Percentiles rank a stretch among this genome's conserved stretches.
These are phyloP conservation scores for Pedionomus torquatus DNA, from an alignment of 2,113 vertebrate genomes.

Conservation along the genomic window DNA sequence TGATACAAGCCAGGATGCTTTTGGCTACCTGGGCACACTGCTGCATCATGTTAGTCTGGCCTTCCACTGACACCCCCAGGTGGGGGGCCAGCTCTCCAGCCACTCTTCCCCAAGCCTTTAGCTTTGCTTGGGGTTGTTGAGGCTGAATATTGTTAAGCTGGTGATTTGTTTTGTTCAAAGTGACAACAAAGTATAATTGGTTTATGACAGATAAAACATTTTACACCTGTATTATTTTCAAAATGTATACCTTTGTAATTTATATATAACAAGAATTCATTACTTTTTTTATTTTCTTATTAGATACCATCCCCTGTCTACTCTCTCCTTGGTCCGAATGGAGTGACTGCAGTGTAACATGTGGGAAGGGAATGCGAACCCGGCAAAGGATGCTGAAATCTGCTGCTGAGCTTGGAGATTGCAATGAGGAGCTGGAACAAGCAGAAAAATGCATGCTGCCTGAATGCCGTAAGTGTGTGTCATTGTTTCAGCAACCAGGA, in stretches of 20 bases:
- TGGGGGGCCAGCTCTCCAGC: too few species aligned
- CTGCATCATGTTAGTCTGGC: too few species aligned
- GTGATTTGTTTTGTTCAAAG: not conserved
- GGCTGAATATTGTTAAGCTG: not conserved
- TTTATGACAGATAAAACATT: not conserved
- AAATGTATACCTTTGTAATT: not conserved
- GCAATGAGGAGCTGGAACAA: constrained; percentile 95
- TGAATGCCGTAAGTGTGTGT: constrained; percentile 94
- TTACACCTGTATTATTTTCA: not conserved
- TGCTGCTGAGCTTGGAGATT: constrained; percentile 94
- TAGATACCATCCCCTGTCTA: constrained; percentile 96
- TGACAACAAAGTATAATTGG: not conserved
- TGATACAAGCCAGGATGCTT: too few species aligned
- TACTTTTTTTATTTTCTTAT: not conserved
- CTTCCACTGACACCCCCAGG: too few species aligned
- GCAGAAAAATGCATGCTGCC: constrained; percentile 98
- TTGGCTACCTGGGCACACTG: too few species aligned
- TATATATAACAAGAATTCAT: not conserved
- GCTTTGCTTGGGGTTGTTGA: too few species aligned
- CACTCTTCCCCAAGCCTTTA: too few species aligned
- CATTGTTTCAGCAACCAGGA: too few species aligned
- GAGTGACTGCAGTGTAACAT: constrained; percentile 98
- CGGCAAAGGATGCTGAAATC: constrained; percentile 93
- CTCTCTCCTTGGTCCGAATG: constrained; percentile 95
- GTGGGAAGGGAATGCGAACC: constrained; percentile 90